Base-by-base conservation (phyloP, 1,140 invertebrate genomes). In the Formica selysi region DNA sequence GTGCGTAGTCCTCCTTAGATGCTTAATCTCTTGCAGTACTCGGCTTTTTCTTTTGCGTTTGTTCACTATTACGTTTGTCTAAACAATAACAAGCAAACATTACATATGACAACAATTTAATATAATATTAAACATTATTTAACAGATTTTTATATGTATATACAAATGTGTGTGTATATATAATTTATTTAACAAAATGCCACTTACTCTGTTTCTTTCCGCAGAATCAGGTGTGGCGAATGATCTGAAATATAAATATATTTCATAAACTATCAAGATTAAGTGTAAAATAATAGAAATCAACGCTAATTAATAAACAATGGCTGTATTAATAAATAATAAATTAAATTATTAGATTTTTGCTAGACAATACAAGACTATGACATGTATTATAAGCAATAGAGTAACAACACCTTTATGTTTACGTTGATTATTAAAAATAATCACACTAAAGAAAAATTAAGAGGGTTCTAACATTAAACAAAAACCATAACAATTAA, bases 11-110 rank as follows among this genome's bases (percentile, higher is more conserved):
- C 64, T 89, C 38, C 89, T 85, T 0, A 92, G 68, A 73, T 85
- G 10, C 73, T n/a, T 86, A 54, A 94, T 93, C 86, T 94, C 92
- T 51, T 78, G 71, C 3, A 93, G 29, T 59, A 84, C 85, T 0
- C n/a, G n/a, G 5, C 10, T 57, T 32, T 51, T 48, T 29, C n/a
- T n/a, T 32, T 48, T 61, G 19, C 0, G 2, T 29, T 26, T 83
- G 5, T 22, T 2, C 1, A 65, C 32, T 65, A 78, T 26, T 5
- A 65, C 32, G 10, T 3, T 11, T 57, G 41, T 76, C 73, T 76
- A 6, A 26, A 76, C 22, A 70, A 59, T 61, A 73, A 61, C 22
- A 26, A 29, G 41, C 4, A 32, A 83, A 22, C 44, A 7, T 76
- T 2, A 38, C 26, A 29, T 2, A 6, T 41, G 26, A 76, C 29